Conservation (phyloP, 2,113 vertebrate species). For the Pipra filicauda region DNA sequence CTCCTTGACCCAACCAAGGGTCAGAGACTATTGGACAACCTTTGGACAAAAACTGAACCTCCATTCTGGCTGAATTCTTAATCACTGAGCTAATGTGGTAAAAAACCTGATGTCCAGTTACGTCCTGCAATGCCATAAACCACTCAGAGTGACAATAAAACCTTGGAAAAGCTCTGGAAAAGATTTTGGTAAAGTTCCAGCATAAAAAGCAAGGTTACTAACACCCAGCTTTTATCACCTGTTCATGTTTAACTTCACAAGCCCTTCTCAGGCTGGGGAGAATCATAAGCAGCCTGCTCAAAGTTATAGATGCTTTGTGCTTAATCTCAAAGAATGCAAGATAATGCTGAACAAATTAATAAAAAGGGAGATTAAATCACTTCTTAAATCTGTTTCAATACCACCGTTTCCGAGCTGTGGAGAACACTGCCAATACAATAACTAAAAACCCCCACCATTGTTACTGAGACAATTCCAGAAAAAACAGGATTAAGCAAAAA, state of each 20-base stretch:
- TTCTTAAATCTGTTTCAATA: not conserved
- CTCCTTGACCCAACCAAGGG: not conserved
- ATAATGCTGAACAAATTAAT: not conserved
- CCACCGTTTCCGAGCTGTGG: not conserved
- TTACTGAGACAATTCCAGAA: not conserved
- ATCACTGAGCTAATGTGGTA: not conserved
- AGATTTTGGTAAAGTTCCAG: not conserved
- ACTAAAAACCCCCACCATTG: not conserved
- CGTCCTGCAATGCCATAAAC: not conserved
- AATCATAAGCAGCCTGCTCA: not conserved
- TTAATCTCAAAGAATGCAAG: not conserved
- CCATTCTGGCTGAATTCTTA: not conserved
- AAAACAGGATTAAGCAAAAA: not conserved
- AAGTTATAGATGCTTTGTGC: not conserved
- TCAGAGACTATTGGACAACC: not conserved
- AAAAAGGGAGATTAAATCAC: not conserved
- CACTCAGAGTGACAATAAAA: not conserved
- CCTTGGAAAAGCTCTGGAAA: not conserved
- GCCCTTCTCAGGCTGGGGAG: not conserved
- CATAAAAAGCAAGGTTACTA: not conserved
- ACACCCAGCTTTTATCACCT: not conserved
- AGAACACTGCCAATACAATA: accelerated
- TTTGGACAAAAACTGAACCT: not conserved
- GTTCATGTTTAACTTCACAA: not conserved
- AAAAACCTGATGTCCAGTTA: not conserved